Conservation (phyloP, 2,888 invertebrate species). For the Nudaria mundana region DNA sequence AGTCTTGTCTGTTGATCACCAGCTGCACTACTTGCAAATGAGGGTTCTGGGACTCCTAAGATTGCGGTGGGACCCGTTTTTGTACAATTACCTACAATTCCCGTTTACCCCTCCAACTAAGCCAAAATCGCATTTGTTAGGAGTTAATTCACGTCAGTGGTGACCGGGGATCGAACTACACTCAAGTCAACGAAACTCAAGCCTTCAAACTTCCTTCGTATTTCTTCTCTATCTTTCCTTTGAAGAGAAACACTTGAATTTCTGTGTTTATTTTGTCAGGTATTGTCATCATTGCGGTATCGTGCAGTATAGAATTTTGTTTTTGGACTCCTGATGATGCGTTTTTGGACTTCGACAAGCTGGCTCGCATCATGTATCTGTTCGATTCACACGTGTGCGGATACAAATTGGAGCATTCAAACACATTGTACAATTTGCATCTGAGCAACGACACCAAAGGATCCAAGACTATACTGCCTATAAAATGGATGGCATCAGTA, state of each 20-base stretch:
- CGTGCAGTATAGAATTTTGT: slow-evolving; percentile 45
- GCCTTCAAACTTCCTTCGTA: neutral
- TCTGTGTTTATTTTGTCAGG: slow-evolving; percentile 36
- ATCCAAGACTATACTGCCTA: slow-evolving; percentile 38
- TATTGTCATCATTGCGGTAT: slow-evolving; percentile 38
- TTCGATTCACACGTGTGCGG: slow-evolving; percentile 57
- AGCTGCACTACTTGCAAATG: no score
- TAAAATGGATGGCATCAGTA: slow-evolving; percentile 41
- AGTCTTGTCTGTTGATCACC: no score
- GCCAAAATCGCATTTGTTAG: no score
- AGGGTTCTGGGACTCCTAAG: no score
- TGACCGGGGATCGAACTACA: no score
- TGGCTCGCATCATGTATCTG: slow-evolving; percentile 63
- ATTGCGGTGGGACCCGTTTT: no score
- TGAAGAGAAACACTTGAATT: no score
- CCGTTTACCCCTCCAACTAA: no score
- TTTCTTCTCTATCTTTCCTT: neutral
- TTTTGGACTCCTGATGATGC: slow-evolving; percentile 49
- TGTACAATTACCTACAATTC: no score
- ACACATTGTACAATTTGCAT: slow-evolving; percentile 36
- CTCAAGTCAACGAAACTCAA: no score
- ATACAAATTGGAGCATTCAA: slow-evolving; percentile 26
- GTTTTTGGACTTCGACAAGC: slow-evolving; percentile 45
- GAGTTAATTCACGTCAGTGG: no score
- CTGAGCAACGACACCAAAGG: slow-evolving; percentile 51